Percentiles rank a stretch among this genome's conserved stretches.
phyloP scores from a whole-genome alignment of 2,888 invertebrate species.

The Pammene aurita region DNA sequence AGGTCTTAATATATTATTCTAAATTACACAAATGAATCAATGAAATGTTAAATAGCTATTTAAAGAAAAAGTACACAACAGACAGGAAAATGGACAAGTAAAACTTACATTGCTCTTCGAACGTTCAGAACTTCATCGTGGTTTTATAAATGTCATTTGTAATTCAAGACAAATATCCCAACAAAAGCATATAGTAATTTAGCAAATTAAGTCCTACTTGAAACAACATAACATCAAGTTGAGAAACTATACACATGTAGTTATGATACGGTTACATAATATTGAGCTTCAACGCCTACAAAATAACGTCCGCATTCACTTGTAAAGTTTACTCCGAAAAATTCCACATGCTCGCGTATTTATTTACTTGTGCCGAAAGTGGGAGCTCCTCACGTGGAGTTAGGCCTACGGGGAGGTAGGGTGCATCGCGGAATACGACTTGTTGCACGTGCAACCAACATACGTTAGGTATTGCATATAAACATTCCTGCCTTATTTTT shows the following conservation, averaged over 20 bases:
- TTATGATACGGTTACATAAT: not conserved
- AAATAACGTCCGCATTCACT: not conserved
- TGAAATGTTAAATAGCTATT: too few relatives aligned
- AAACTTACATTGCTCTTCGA: too few relatives aligned
- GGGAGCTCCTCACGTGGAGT: slow-evolving; percentile 17
- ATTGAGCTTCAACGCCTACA: not conserved
- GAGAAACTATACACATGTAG: not conserved
- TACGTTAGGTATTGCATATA: not conserved
- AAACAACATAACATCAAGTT: not conserved
- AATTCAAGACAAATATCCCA: too few relatives aligned
- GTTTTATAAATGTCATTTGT: too few relatives aligned
- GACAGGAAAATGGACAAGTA: too few relatives aligned
- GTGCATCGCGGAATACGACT: slow-evolving; percentile 44
- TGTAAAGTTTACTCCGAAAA: not conserved
- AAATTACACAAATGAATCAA: too few relatives aligned
- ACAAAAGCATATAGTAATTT: too few relatives aligned
- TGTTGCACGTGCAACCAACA: slow-evolving; percentile 61
- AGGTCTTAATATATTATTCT: too few relatives aligned
- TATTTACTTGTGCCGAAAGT: slow-evolving; percentile 30
- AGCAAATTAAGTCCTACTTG: slow-evolving; percentile 5
- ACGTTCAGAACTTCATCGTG: too few relatives aligned
- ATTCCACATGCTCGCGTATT: slow-evolving; percentile 16
- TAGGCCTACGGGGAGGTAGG: slow-evolving; percentile 34
- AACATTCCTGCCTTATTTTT: too few relatives aligned
- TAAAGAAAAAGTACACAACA: too few relatives aligned